Conservation (phyloP, 2,113 vertebrate species). For the Isichthys henryi region DNA sequence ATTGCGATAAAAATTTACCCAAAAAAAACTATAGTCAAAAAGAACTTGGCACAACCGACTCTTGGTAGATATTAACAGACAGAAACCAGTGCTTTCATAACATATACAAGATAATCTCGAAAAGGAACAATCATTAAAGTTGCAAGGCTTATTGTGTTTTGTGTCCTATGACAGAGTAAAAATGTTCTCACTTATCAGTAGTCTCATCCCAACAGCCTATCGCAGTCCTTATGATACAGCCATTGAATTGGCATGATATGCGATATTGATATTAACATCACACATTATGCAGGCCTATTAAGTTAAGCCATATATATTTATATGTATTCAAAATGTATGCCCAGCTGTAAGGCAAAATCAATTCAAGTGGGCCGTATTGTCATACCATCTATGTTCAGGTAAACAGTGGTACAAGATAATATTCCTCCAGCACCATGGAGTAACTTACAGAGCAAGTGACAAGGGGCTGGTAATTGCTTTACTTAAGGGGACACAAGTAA, state of each 20-base stretch:
- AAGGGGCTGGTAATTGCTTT: neutral
- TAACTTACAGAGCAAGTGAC: neutral
- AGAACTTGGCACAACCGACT: too few relatives aligned
- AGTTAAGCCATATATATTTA: neutral
- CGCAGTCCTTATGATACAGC: neutral
- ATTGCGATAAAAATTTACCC: neutral
- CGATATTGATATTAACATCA: neutral
- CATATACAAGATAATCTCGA: neutral
- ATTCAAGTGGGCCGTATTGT: neutral
- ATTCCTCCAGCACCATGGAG: neutral
- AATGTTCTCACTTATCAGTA: neutral
- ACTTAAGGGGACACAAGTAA: neutral
- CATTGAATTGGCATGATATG: neutral
- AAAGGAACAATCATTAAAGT: neutral
- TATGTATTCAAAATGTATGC: neutral
- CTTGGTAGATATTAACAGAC: too few relatives aligned
- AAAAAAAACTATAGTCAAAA: neutral
- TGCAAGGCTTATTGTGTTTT: neutral
- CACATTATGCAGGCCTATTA: neutral
- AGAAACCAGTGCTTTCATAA: neutral
- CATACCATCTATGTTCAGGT: neutral
- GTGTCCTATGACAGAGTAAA: neutral
- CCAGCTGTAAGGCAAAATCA: neutral
- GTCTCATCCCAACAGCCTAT: neutral
- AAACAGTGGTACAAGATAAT: neutral